phyloP scores from a whole-genome alignment of 2,113 vertebrate species.

The Sinocyclocheilus grahami region DNA sequence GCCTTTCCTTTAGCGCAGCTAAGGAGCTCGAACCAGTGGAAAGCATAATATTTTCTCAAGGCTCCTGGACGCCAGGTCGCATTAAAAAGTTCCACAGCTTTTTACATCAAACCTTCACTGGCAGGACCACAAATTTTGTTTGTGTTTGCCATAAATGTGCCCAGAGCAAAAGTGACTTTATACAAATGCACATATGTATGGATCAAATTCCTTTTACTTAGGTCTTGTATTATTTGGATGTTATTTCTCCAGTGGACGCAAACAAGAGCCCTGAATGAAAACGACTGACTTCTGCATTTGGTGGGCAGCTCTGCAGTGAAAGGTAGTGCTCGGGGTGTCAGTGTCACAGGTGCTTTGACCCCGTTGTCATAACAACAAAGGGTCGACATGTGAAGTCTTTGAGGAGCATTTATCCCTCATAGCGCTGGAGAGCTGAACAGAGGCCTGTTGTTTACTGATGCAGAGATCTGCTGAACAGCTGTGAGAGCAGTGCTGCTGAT shows the following conservation, averaged over 20 bases:
- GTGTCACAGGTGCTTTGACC: conserved; percentile 61
- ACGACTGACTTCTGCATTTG: no score
- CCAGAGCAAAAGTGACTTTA: conserved; percentile 52
- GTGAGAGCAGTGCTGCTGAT: conserved; percentile 62
- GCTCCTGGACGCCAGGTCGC: conserved; percentile 91
- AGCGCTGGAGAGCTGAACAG: conserved; percentile 51
- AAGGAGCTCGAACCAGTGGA: conserved; percentile 90
- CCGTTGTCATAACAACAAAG: conserved; percentile 63
- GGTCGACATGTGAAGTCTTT: conserved; percentile 49
- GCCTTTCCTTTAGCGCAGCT: conserved; percentile 73
- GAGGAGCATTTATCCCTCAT: conserved; percentile 9
- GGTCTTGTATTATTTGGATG: no score
- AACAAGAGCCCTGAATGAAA: no score
- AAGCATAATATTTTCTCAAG: conserved; percentile 98
- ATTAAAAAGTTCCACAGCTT: conserved; percentile 93
- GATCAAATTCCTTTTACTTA: no score
- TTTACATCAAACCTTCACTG: conserved; percentile 86
- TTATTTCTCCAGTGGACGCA: no score
- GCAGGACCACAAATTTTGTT: conserved; percentile 89
- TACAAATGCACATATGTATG: no score
- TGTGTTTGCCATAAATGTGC: conserved; percentile 87
- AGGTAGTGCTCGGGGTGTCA: conserved; percentile 43
- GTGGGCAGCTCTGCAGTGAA: conserved; percentile 6
- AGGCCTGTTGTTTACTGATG: conserved; percentile 69
- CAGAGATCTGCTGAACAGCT: conserved; percentile 52